Base-by-base conservation (phyloP, 2,888 invertebrate genomes). In the Xestia ashworthii region DNA sequence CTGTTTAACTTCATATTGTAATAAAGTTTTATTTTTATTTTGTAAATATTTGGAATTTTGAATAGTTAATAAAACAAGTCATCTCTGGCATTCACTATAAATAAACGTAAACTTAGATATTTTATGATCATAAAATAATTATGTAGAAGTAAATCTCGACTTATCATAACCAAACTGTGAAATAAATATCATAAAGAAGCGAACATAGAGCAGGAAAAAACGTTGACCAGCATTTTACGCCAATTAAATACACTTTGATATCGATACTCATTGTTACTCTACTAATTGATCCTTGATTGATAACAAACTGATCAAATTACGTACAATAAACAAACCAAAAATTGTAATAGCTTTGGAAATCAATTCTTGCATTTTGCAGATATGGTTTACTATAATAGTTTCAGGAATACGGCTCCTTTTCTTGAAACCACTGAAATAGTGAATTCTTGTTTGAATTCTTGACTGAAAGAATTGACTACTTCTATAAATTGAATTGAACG, bases 201-300 rank as follows among this genome's bases (percentile, higher is more conserved):
- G 3, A 55, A 9, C 16, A 67, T 9, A 65, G 4, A 78, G 11
- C 53, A 46, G 25, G 65, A 66, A 58, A 68, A 38, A 81, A 71
- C 19, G 44, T 25, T 66, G 5, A 12, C 44, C 14, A 41, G 4
- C 50, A 60, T 67, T 82, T 82, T 80, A 16, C 74, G 50, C 58
- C 46, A 50, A 75, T 65, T 48, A 76, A 69, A 72, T 76, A 78
- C 76, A 75, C 67, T 86, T 80, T 84, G 86, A 70, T 62, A 86
- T 78, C 58, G 82, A 86, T 78, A 84, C 76, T 48, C 50, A 71
- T 76, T 78, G 74, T 78, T 77, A 55, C 60, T 66, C 46, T 32
- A 12, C 74, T 88, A 88, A 87, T 87, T 86, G 88, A 44, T 74
- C 60, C 69, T 41, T 86, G 88, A 88, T 87, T 82, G 87, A 79